Base-by-base conservation (phyloP, 2,113 vertebrate genomes). In the Apodemus sylvaticus region DNA sequence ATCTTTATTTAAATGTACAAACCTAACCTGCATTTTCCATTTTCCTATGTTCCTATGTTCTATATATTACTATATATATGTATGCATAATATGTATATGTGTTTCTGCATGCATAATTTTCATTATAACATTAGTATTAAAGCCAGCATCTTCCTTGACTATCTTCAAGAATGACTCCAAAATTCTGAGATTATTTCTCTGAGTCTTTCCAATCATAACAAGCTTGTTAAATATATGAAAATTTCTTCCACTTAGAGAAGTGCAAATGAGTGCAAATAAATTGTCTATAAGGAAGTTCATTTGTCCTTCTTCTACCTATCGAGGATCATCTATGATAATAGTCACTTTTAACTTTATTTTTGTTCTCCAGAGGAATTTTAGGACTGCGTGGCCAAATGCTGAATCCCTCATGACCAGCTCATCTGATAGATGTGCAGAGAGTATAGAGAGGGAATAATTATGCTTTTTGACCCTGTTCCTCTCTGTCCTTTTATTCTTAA, bases 171-270 rank as follows among this genome's bases (percentile, higher is more conserved):
- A 74, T 42, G 62, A 83, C 2, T 58, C 34, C 4, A 89, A 91
- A 94, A 86, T 39, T 5, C 58, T 86, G 42, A 86, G 45, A 76
- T 93, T 96, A 31, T 95, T 93, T 95, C 83, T 90, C 48, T 62
- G 26, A 26, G 20, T 94, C 36, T 79, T 86, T 70, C 2, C 13
- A 17, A 77, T 81, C 7, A 13, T 34, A 83, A 93, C 55, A 14
- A 87, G 3, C 22, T 64, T 73, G 11, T 86, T 29, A 51, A 70
- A 16, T 79, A 77, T 90, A 11, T 29, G 34, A 77, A 58, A 64
- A 77, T 95, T 91, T 55, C 8, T 4, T 3, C 7, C 9, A 10
- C 83, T 48, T 95, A 58, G 24, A 90, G 8, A 86, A 94, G n/a
- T n/a, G n/a, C n/a, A n/a, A n/a, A n/a, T n/a, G n/a, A n/a, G n/a